Conservation (phyloP, 2,113 vertebrate genomes). For the Rhabdornis inornatus region DNA sequence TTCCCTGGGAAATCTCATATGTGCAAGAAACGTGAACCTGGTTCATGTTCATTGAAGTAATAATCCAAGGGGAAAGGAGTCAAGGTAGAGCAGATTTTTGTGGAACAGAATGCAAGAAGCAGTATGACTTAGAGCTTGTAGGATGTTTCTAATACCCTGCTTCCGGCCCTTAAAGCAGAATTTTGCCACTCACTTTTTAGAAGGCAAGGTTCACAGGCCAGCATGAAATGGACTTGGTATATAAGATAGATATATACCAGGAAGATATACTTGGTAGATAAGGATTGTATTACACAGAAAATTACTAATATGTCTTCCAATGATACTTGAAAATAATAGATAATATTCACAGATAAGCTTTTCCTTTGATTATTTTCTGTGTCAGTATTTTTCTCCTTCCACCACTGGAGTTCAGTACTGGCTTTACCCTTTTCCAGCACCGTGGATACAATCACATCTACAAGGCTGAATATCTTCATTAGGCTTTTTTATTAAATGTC, state of each 20-base stretch:
- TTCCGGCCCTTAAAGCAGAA: neutral
- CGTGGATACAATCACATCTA: rapidly evolving
- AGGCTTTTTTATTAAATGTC: neutral
- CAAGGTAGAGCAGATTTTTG: neutral
- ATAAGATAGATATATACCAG: too few relatives aligned
- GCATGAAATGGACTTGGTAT: neutral
- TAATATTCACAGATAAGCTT: neutral
- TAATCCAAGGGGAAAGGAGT: neutral
- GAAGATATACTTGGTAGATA: neutral
- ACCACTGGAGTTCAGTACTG: neutral
- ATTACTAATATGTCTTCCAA: neutral
- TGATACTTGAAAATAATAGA: neutral
- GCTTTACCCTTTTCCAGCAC: neutral
- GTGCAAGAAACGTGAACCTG: neutral
- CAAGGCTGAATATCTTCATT: neutral
- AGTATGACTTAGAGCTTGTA: rapidly evolving
- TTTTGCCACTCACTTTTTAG: neutral
- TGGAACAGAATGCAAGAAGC: neutral
- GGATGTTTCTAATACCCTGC: neutral
- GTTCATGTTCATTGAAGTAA: neutral
- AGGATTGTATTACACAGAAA: neutral
- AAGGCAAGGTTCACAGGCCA: rapidly evolving
- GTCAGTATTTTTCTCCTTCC: neutral
- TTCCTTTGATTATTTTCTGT: neutral
- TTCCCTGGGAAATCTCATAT: neutral